Evolutionary conservation across 1,140 invertebrate genomes (phyloP).

Genomic region (Metopolophium dirhodum): DNA sequence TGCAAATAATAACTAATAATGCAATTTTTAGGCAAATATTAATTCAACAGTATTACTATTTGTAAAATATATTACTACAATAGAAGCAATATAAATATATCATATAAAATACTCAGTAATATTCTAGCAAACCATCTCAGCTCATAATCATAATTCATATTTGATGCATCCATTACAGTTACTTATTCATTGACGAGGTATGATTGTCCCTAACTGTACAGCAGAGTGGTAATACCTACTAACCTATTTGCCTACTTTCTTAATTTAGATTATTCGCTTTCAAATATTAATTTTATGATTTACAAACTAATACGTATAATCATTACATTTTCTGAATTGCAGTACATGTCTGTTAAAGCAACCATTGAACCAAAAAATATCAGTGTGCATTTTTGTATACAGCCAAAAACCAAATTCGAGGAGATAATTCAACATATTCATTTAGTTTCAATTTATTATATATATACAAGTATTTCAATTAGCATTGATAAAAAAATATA

Average conservation of each 20-base stretch:
- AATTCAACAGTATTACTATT: too few relatives aligned
- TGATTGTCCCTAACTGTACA: neutral
- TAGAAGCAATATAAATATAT: too few relatives aligned
- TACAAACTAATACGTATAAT: neutral
- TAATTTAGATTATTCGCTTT: neutral
- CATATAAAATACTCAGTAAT: too few relatives aligned
- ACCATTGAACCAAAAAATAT: neutral
- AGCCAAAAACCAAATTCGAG: neutral
- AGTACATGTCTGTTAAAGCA: neutral
- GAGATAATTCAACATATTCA: neutral
- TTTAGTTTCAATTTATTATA: slow-evolving; percentile 36
- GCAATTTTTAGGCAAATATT: too few relatives aligned
- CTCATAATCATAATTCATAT: too few relatives aligned
- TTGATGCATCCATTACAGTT: too few relatives aligned
- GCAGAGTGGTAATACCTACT: too few relatives aligned
- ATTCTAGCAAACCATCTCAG: too few relatives aligned
- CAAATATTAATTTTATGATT: neutral
- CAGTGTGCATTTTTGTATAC: neutral
- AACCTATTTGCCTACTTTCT: neutral
- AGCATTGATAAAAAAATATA: slow-evolving; percentile 41
- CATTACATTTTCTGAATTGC: too few relatives aligned
- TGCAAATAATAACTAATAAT: too few relatives aligned
- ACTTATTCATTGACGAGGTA: too few relatives aligned
- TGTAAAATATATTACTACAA: too few relatives aligned
- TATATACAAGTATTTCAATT: slow-evolving; percentile 4